Evolutionary conservation across 2,113 vertebrate genomes (phyloP), one percentile per base, ranked within the genome.

Genomic region (Megaptera novaeangliae): DNA sequence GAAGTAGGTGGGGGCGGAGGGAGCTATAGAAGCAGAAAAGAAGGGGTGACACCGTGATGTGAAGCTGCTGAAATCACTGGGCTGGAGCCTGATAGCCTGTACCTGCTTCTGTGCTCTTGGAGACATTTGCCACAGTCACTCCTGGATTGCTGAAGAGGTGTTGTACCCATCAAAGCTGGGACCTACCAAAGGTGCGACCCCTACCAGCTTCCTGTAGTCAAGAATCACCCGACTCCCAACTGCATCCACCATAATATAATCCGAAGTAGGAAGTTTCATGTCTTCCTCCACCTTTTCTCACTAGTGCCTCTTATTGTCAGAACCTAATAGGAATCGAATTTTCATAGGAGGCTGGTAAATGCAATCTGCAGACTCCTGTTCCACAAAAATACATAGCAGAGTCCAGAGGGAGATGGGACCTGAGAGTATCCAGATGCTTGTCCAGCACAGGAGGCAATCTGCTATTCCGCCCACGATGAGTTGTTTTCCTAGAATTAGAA

Each of bases 51-150:
- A 52, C 4, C 13, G 1, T 21, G 20, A 59, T 59, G 14, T 25
- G 59, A 87, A 44, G 20, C 18, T 23, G 13, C n/a, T 80, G 8
- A 77, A 52, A 44, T 1, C 36, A 25, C 52, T 18, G 21, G 4
- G 14, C 4, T 13, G 9, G 18, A 52, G 36, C 11, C 6, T 6
- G 2, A 18, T 41, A 9, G 1, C 34, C 49, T 59, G n/a, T 8
- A 39, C 77, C 18, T 74, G 27, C 34, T 59, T 5, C 52, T 55
- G 11, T 72, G 31, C 17, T 31, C 4, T 63, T 44, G 31, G n/a
- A 83, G 55, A n/a, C 20, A 6, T 29, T 10, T 63, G n/a, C 34
- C 10, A 8, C 15, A 4, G 6, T 34, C n/a, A 44, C 15, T 57
- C 55, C 31, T 84, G 36, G 75, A 29, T 12, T 44, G 34, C 25